Base-by-base conservation (phyloP, 2,888 invertebrate species). In the Pristionchus entomophagus region DNA sequence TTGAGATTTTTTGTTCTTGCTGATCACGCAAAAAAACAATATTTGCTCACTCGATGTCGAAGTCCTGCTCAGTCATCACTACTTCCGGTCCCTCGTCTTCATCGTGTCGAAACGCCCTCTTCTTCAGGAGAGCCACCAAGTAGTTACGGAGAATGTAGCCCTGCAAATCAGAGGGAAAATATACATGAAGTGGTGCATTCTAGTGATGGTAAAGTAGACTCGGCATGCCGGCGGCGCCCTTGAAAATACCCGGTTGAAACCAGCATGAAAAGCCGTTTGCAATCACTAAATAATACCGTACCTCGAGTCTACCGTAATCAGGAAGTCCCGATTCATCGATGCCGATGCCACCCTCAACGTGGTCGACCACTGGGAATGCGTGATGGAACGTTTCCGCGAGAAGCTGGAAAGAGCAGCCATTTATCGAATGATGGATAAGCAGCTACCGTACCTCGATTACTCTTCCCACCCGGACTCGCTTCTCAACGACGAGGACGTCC, bases 71-170 rank as follows among this genome's bases (percentile, higher is more conserved):
- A 38, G 56, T 51, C 35, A 82, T 32, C 38, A 59, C 35, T 14
- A 22, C 12, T 10, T 38, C 82, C 4, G n/a, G 53, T 32, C n/a
- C 85, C 35, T 85, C 85, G 14, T 77, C 85, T 26, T 49, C n/a
- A 22, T 84, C 84, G 2, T 38, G 29, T 2, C 22, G 45, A 51
- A 41, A 85, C n/a, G 82, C 91, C 87, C 90, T 89, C 90, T 96
- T 96, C 90, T 96, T 95, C 38, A 99, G 94, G 49, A 99, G 95
- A 3, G 97, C 96, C 93, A 98, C 96, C 14, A 99, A 95, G 93
- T 99, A 99, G 0, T 97, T 97, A 62, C 99, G 95, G 80, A 98
- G 95, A 88, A 99, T 97, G 59, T 98, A 93, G 0, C 99, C 99
- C 89, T 85, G n/a, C n/a, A n/a, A n/a, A n/a, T n/a, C n/a, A n/a